These are phyloP conservation scores for Burhinus oedicnemus DNA, from an alignment of 2,113 vertebrate species.

Conservation along the genomic window DNA sequence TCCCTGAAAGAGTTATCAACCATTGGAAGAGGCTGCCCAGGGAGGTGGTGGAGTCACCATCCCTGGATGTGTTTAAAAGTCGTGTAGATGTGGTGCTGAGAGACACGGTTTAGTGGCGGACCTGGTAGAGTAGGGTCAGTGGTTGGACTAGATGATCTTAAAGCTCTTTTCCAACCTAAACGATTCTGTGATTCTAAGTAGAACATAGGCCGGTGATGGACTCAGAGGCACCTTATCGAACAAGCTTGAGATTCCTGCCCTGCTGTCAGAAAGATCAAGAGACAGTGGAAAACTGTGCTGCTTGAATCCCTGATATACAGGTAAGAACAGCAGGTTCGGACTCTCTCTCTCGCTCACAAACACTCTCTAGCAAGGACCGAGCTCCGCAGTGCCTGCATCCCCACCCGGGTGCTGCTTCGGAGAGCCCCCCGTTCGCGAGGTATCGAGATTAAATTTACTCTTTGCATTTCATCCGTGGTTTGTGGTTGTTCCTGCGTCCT, in stretches of 20 bases:
- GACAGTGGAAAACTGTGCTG: neutral
- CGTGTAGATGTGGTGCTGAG: no score
- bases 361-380: neutral
- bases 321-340: neutral
- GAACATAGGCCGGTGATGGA: neutral
- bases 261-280: neutral
- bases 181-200: no score
- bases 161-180: no score
- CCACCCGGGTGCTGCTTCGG: neutral
- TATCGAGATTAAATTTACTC: neutral
- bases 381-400: neutral
- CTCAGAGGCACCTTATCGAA: neutral
- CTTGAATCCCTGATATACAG: no score
- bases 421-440: neutral
- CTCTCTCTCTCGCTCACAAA: neutral
- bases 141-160: no score
- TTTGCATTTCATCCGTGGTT: neutral
- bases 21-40: no score
- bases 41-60: no score
- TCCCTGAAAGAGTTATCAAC: no score
- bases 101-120: no score
- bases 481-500: neutral
- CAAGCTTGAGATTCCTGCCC: neutral
- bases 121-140: no score
- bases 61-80: no score